Percentiles rank a stretch among this genome's conserved stretches.
Conservation (phyloP, 2,113 vertebrate species). For the Saiga tatarica region DNA sequence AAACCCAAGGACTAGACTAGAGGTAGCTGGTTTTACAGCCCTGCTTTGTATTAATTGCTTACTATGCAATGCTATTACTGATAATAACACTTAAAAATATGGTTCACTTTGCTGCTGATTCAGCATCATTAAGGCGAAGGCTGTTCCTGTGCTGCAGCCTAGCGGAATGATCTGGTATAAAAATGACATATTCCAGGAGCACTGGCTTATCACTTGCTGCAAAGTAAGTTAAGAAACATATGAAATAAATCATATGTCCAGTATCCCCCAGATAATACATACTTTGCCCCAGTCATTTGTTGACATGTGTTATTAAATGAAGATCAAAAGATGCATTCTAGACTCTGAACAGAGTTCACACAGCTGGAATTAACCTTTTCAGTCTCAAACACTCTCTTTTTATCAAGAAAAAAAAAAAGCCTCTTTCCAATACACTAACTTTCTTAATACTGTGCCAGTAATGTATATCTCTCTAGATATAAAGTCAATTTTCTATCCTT, state of each 20-base stretch:
- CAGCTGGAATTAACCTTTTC: constrained; percentile 71
- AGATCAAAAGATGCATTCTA: constrained; percentile 57
- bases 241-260: constrained; percentile 55
- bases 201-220: constrained; percentile 6
- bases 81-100: constrained; percentile 40
- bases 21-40: neutral
- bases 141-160: constrained; percentile 77
- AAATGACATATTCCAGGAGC: constrained; percentile 52
- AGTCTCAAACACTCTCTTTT: constrained; percentile 59
- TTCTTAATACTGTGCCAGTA: constrained; percentile 48
- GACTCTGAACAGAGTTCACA: constrained; percentile 39
- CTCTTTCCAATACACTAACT: constrained; percentile 36
- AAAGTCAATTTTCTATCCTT: constrained; percentile 21
- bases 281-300: constrained; percentile 20
- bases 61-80: neutral
- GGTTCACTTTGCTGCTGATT: constrained; percentile 53
- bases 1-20: neutral
- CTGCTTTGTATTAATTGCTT: constrained; percentile 23
- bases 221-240: constrained; percentile 56
- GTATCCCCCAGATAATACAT: constrained; percentile 18
- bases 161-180: constrained; percentile 70
- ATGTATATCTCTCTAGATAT: constrained; percentile 23
- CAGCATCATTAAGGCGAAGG: neutral
- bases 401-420: constrained; percentile 33
- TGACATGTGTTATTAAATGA: neutral